Percentiles rank a stretch among this genome's conserved stretches.
Evolutionary conservation across 2,797 vertebrate genomes (phyloP).

Genomic region (Siniperca scherzeri): DNA sequence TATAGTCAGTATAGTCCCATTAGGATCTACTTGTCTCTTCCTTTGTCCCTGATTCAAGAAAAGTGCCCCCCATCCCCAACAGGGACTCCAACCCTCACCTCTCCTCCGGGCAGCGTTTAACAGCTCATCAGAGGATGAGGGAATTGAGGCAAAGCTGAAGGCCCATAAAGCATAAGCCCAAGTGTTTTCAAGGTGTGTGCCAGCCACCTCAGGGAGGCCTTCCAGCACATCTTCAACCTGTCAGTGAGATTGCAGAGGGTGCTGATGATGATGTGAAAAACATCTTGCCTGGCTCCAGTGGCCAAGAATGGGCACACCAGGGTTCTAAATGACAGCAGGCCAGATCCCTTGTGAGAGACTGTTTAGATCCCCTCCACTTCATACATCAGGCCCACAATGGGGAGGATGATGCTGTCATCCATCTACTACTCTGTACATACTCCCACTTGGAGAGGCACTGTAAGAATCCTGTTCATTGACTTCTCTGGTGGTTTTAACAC

Average conservation of each 20-base stretch:
- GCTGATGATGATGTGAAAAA: slow-evolving; percentile 67
- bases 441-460: slow-evolving; percentile 44
- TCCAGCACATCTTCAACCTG: slow-evolving; percentile 65
- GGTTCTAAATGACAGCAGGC: slow-evolving; percentile 62
- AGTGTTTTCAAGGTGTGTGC: slow-evolving; percentile 60
- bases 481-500: slow-evolving; percentile 36
- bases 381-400: slow-evolving; percentile 57
- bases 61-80: neutral
- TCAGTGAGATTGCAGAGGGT: slow-evolving; percentile 54
- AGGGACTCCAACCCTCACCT: slow-evolving; percentile 27
- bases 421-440: slow-evolving; percentile 51
- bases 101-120: slow-evolving; percentile 33
- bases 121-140: slow-evolving; percentile 52
- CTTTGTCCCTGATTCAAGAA: slow-evolving; percentile 13
- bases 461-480: slow-evolving; percentile 39
- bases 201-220: slow-evolving; percentile 64
- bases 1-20: neutral
- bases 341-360: slow-evolving; percentile 54
- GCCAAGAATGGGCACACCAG: slow-evolving; percentile 51
- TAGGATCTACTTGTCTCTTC: neutral
- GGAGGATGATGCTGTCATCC: slow-evolving; percentile 43
- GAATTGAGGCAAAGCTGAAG: slow-evolving; percentile 46
- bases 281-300: slow-evolving; percentile 54
- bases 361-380: slow-evolving; percentile 66
- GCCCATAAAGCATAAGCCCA: slow-evolving; percentile 54